Base-by-base conservation (phyloP, 1,140 invertebrate genomes). In the Acromyrmex echinatior region DNA sequence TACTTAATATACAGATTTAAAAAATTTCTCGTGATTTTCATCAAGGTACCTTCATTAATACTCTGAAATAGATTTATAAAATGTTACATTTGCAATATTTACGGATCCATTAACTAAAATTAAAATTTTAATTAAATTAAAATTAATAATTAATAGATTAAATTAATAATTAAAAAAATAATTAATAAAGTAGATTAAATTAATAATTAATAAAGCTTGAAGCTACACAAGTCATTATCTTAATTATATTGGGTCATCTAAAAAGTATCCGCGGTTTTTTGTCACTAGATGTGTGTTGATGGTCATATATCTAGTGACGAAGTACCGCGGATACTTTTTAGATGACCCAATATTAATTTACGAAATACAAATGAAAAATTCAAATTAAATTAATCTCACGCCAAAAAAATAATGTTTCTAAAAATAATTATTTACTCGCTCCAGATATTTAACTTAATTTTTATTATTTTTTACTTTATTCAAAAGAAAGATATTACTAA, bases 1-100 rank as follows among this genome's bases (percentile, higher is more conserved):
- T 87, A 92, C 87, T 86, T 88, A 88, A 88, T 88, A 91, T 79
- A 91, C n/a, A 28, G 51, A 91, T 79, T 73, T 45, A 53, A 89
- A 87, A 88, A 88, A 78, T 25, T n/a, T 9, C 5, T 18, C 3
- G 7, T 39, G 16, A 28, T 49, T 80, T 51, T 35, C 3, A 18
- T n/a, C 58, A 58, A 10, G 10, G 25, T 21, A 18, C 16, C 39
- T 68, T 68, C 18, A 35, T 35, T 35, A 6, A 35, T 31, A 31
- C 31, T 35, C 5, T 35, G 6, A 35, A 35, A 65, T 3, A 66
- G 9, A 31, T 63, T 65, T 10, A 18, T 31, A 35, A 18, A 18
- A 31, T 65, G 35, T 35, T 63, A 63, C 12, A 65, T 10, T 65
- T 65, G 16, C 2, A 31, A 65, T 31, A 65, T 65, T 31, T 28